phyloP scores from a whole-genome alignment of 2,797 vertebrate species.

The Argya squamiceps region DNA sequence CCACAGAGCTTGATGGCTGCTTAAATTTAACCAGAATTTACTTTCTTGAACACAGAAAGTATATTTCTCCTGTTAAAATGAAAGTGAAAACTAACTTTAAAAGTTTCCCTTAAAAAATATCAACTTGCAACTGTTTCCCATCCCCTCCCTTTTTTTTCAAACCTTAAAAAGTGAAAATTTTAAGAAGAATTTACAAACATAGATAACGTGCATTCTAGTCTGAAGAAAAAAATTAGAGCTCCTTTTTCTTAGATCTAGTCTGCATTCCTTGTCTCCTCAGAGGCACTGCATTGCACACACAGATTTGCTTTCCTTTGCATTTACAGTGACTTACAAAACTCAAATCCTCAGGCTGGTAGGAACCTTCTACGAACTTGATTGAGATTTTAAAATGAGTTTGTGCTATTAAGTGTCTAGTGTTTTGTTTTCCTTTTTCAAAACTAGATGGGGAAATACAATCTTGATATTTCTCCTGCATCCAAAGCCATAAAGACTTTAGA shows the following conservation, averaged over 20 bases:
- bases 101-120: not conserved
- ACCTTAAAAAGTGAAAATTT: not conserved
- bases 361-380: not conserved
- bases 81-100: not conserved
- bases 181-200: not conserved
- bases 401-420: not conserved
- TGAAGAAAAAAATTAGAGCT: not conserved
- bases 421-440: not conserved
- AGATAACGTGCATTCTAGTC: not conserved
- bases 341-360: not conserved
- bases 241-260: not conserved
- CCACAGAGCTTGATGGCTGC: not conserved
- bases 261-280: not conserved
- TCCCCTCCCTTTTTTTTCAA: fast-evolving
- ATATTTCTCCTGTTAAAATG: not conserved
- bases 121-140: not conserved
- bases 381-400: not conserved
- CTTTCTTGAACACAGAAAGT: not conserved
- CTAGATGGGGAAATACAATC: not conserved
- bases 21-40: not conserved
- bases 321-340: not conserved
- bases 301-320: not conserved
- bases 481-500: not conserved
- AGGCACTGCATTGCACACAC: not conserved
- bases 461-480: not conserved